Evolutionary conservation across 2,888 invertebrate genomes (phyloP), one percentile per base, ranked within the genome.

Genomic region (Frankliniella fusca): DNA sequence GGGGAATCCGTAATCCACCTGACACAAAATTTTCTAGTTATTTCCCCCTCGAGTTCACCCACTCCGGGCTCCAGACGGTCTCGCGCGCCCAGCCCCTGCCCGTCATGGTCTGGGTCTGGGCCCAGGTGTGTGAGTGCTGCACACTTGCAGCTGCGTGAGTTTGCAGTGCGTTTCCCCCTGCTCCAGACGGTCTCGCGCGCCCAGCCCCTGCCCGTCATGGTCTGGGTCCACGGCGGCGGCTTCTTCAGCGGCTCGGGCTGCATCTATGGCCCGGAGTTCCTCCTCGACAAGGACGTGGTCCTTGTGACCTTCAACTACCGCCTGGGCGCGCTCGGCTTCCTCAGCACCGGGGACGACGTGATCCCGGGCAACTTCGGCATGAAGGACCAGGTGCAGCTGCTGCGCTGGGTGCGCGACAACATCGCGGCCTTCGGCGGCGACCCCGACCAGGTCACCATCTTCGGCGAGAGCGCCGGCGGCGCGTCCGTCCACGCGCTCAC

Each of bases 341-440:
- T 76, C 27, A 76, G 70, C 70, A 76, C 27, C 23, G 70, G 23
- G 10, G 70, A 76, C 27, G 70, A 23, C 23, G 70, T 27, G 23
- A 27, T 76, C 23, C 27, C 70, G 11, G 70, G 70, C 70, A 76
- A 76, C 70, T 27, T 27, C 23, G 70, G 70, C 70, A n/a, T 76
- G 23, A 76, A 76, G 70, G 70, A 76, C 70, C 23, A 27, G 70
- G 70, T 76, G 70, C 70, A 27, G 70, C 27, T 27, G 27, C 70
- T 76, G 70, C 70, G 27, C 23, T 76, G 70, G 70, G 70, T 76
- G 23, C 70, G 70, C 27, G 70, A 76, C 70, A 23, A 76, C 70
- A 23, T 27, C 23, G 11, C 23, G 10, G 70, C 70, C 11, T 76
- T 76, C 70, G 70, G 70, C 70, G 70, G 70, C 27, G 70, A 76